phyloP scores from a whole-genome alignment of 2,888 invertebrate genomes.

The Brachypterus glaber region DNA sequence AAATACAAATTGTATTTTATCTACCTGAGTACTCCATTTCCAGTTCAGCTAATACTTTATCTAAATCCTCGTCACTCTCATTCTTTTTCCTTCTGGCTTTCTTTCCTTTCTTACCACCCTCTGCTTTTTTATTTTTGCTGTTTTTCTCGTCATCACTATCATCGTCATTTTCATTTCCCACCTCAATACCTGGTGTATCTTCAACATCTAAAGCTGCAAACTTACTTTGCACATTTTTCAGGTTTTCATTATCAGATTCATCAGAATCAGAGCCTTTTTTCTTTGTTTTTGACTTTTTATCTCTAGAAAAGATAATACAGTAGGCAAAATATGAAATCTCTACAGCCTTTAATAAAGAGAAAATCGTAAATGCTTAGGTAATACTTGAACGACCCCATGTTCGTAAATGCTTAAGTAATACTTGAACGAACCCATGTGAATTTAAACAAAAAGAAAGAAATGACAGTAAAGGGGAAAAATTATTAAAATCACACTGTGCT shows the following conservation, averaged over 20 bases:
- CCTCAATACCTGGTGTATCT: constrained; percentile 46
- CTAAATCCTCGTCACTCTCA: constrained; percentile 72
- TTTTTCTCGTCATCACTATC: constrained; percentile 39
- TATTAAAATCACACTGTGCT: too few species aligned
- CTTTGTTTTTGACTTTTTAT: constrained; percentile 30
- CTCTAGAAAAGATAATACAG: too few species aligned
- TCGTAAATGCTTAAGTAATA: too few species aligned
- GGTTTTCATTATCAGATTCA: constrained; percentile 37
- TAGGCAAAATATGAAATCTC: too few species aligned
- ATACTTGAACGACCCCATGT: too few species aligned
- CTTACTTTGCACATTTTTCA: constrained; percentile 37
- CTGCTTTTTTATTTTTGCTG: too few species aligned
- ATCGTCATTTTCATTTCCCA: constrained; percentile 34
- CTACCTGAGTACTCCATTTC: constrained; percentile 69
- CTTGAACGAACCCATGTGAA: too few species aligned
- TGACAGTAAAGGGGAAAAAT: too few species aligned
- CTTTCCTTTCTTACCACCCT: constrained; percentile 60
- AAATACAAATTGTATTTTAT: too few species aligned
- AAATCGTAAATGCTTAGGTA: too few species aligned
- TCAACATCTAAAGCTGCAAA: constrained; percentile 61
- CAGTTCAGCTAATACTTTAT: constrained; percentile 73
- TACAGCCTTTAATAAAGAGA: too few species aligned
- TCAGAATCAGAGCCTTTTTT: constrained; percentile 37
- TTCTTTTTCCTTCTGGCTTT: constrained; percentile 63
- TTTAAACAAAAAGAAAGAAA: too few species aligned